A percentile compares a stretch with the other conserved stretches of the same genome.
phyloP scores from a whole-genome alignment of 2,888 invertebrate genomes.

The Synergus japonicus region DNA sequence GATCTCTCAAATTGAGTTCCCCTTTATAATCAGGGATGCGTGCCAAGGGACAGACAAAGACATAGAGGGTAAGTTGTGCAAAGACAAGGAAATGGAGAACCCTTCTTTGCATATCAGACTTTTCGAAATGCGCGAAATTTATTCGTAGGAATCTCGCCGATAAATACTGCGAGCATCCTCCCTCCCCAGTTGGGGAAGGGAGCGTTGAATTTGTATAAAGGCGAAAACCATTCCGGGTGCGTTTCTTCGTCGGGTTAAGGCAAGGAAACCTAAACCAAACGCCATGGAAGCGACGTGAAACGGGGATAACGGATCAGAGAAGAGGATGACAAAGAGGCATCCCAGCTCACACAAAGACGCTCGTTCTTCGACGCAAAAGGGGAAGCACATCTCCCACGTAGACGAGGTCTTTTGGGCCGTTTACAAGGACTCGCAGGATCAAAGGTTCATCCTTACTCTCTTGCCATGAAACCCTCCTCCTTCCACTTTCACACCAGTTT shows the following conservation, averaged over 20 bases:
- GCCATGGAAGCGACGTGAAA: conserved; percentile 51
- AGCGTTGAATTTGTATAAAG: not conserved
- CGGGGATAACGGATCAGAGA: conserved; percentile 55
- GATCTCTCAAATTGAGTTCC: not conserved
- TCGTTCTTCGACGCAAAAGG: conserved; percentile 51
- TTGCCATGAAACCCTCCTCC: conserved; percentile 49
- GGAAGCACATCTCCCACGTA: conserved; percentile 51
- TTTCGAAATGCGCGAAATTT: conserved; percentile 50
- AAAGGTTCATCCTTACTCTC: conserved; percentile 46
- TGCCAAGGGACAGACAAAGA: not conserved
- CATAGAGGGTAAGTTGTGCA: not conserved
- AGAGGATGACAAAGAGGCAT: conserved; percentile 61
- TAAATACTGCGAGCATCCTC: conserved; percentile 59
- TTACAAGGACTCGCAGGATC: conserved; percentile 55
- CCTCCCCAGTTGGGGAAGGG: conserved; percentile 52
- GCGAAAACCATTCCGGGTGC: conserved; percentile 45
- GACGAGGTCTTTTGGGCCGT: conserved; percentile 54
- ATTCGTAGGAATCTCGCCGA: conserved; percentile 58
- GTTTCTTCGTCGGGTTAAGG: conserved; percentile 46
- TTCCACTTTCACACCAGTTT: conserved; percentile 41
- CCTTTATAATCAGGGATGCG: not conserved
- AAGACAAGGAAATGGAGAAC: not conserved
- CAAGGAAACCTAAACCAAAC: conserved; percentile 58
- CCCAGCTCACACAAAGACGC: conserved; percentile 59
- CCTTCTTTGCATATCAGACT: not conserved